phyloP scores from a whole-genome alignment of 2,888 invertebrate genomes.

The Panorpa germanica region DNA sequence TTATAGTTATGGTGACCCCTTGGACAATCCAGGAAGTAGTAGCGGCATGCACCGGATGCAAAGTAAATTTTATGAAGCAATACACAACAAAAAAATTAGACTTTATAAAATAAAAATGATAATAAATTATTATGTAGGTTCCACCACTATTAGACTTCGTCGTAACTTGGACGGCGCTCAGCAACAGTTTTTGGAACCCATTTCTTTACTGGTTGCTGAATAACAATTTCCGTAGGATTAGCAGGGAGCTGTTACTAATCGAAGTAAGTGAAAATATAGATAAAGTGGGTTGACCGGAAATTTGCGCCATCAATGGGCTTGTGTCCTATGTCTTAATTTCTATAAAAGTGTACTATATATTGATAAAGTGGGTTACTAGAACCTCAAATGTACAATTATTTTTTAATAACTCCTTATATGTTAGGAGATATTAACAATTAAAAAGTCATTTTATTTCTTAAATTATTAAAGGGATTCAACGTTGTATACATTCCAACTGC shows the following conservation, averaged over 20 bases:
- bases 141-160: conserved; percentile 68
- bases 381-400: no score
- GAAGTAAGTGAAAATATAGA: conserved; percentile 45
- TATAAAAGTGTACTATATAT: no score
- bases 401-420: no score
- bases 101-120: neutral
- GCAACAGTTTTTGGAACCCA: conserved; percentile 82
- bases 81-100: conserved; percentile 6
- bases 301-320: no score
- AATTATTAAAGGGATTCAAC: no score
- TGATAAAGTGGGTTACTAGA: no score
- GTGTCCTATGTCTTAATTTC: no score
- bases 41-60: conserved; percentile 73
- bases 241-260: conserved; percentile 53
- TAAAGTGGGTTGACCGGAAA: no score
- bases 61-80: conserved; percentile 26
- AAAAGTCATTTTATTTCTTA: no score
- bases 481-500: no score
- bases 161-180: conserved; percentile 71
- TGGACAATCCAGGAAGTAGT: conserved; percentile 85
- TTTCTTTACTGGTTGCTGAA: conserved; percentile 78
- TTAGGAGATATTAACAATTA: no score
- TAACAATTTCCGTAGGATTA: conserved; percentile 66
- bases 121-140: conserved; percentile 28
- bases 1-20: conserved; percentile 80